These are phyloP conservation scores for Chanos chanos DNA, from an alignment of 2,797 vertebrate species.

Conservation along the genomic window DNA sequence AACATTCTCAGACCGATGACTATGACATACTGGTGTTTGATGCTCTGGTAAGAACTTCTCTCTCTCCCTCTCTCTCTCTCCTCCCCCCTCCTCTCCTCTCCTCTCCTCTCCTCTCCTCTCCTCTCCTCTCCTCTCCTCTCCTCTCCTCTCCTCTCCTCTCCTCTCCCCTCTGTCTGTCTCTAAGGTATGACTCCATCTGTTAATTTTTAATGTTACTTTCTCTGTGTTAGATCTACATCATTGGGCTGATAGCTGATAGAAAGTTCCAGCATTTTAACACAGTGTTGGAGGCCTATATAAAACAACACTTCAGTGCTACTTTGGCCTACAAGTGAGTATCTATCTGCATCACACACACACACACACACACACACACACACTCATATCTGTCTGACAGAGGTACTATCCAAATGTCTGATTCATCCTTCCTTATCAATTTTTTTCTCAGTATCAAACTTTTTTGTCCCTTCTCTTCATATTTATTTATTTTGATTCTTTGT, in stretches of 20 bases:
- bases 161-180: background rate
- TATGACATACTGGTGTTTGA: conserved; percentile 98
- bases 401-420: too few species aligned
- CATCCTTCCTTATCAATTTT: too few species aligned
- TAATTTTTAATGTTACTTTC: background rate
- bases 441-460: too few species aligned
- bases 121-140: conserved; percentile 20
- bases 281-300: conserved; percentile 95
- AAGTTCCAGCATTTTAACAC: conserved; percentile 99
- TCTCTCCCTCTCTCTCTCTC: background rate
- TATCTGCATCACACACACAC: background rate
- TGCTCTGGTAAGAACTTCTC: conserved; percentile 81
- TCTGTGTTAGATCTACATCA: conserved; percentile 89
- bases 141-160: conserved; percentile 10
- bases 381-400: too few species aligned
- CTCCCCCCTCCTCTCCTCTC: conserved; percentile 32
- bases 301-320: conserved; percentile 97
- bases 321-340: conserved; percentile 85
- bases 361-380: conserved; percentile 34
- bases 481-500: too few species aligned
- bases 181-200: conserved; percentile 3
- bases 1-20: conserved; percentile 87
- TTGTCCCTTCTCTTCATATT: too few species aligned
- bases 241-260: conserved; percentile 93
- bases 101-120: conserved; percentile 17